Percentiles rank a stretch among this genome's conserved stretches.
These are phyloP conservation scores for Drosophila santomea DNA, from an alignment of 1,140 invertebrate genomes.

Conservation along the genomic window DNA sequence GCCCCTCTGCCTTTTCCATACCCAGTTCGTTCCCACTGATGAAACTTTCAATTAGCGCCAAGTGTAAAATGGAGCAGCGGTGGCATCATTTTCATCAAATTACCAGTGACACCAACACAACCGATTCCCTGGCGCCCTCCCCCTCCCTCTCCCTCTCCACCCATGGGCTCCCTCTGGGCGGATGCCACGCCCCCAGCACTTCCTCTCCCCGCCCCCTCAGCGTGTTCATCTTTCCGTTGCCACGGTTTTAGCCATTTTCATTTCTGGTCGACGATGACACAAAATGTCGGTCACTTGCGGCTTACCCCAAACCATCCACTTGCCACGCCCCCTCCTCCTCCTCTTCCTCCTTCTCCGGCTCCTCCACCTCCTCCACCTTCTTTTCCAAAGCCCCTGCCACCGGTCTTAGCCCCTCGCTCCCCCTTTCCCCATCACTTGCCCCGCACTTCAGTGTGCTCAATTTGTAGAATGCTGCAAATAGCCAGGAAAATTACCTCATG, in stretches of 20 bases:
- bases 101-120: conserved; percentile 70
- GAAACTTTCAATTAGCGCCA: conserved; percentile 77
- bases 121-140: conserved; percentile 25
- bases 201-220: not conserved
- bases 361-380: not conserved
- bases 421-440: not conserved
- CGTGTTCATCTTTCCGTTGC: conserved; percentile 74
- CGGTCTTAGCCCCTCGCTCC: not conserved
- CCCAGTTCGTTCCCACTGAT: conserved; percentile 41
- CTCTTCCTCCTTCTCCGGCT: not conserved
- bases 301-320: conserved; percentile 45
- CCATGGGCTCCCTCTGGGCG: not conserved
- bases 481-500: conserved; percentile 81
- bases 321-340: not conserved
- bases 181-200: conserved; percentile 7
- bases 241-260: conserved; percentile 76
- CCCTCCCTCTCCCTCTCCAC: not conserved
- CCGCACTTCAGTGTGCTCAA: conserved; percentile 35
- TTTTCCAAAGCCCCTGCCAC: not conserved
- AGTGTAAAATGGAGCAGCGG: conserved; percentile 73
- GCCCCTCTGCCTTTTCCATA: conserved; percentile 7
- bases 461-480: conserved; percentile 78
- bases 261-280: conserved; percentile 73
- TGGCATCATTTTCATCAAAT: conserved; percentile 79
- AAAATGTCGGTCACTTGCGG: conserved; percentile 82